A percentile compares a stretch with the other conserved stretches of the same genome.
Conservation (phyloP, 2,113 vertebrate species). For the Kobus ellipsiprymnus region DNA sequence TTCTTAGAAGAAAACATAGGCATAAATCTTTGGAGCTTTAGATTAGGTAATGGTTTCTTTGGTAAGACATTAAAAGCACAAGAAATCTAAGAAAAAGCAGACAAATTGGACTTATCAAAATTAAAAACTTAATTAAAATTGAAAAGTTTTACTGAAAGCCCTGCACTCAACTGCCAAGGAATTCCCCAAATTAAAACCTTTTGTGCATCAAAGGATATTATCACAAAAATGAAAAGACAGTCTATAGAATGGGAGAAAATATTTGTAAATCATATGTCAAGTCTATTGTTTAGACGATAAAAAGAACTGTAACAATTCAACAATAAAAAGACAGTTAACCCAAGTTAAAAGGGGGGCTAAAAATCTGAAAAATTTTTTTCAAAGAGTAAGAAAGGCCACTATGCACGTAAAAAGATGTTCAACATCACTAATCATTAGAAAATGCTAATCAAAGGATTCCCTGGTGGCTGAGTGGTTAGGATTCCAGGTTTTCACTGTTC, state of each 20-base stretch:
- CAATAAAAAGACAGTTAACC: background rate
- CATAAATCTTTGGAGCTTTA: background rate
- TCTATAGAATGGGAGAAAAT: background rate
- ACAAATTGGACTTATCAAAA: slow-evolving; percentile 11
- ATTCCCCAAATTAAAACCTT: background rate
- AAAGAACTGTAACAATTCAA: background rate
- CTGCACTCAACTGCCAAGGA: background rate
- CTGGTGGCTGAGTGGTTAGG: background rate
- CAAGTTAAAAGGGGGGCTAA: background rate
- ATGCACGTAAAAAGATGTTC: background rate
- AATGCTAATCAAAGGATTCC: background rate
- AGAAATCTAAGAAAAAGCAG: background rate
- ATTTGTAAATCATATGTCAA: background rate
- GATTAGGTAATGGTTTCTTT: background rate
- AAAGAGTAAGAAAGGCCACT: background rate
- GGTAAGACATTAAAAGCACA: background rate
- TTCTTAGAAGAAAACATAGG: slow-evolving; percentile 3
- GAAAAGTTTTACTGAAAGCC: background rate
- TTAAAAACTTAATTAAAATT: background rate
- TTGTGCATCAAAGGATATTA: background rate
- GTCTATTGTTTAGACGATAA: background rate
- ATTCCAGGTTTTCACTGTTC: background rate
- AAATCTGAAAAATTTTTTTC: background rate
- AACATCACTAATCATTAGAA: background rate
- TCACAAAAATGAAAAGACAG: background rate